Percentiles rank a stretch among this genome's conserved stretches.
Evolutionary conservation across 2,113 vertebrate genomes (phyloP).

Genomic region (Myotis davidii): DNA sequence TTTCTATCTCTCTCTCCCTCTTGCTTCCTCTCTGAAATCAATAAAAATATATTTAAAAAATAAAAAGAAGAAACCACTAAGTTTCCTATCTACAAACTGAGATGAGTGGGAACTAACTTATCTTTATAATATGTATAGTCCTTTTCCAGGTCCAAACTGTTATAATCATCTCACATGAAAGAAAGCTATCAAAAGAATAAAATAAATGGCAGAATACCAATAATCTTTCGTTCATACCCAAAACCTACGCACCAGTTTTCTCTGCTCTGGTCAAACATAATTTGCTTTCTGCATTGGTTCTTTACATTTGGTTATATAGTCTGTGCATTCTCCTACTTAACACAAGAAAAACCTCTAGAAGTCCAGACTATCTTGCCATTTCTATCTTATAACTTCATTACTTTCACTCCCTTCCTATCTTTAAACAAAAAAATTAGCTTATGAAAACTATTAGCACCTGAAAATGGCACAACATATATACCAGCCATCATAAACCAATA

Average conservation of each 20-base stretch:
- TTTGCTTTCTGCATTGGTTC: not conserved
- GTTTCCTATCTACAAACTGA: not conserved
- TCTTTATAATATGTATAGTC: not conserved
- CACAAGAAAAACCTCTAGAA: not conserved
- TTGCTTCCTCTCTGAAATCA: too few relatives aligned
- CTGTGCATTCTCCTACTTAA: not conserved
- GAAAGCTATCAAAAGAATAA: not conserved
- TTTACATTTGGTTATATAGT: not conserved
- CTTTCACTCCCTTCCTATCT: not conserved
- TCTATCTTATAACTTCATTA: not conserved
- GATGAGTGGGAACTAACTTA: not conserved
- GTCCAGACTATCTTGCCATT: not conserved
- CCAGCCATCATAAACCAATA: not conserved
- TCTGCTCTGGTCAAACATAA: not conserved
- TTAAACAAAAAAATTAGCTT: conserved; percentile 13
- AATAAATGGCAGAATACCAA: not conserved
- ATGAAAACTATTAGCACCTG: not conserved
- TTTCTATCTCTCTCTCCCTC: too few relatives aligned
- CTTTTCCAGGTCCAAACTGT: not conserved
- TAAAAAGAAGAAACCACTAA: not conserved
- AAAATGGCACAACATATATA: not conserved
- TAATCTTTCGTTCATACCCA: not conserved
- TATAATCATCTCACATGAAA: not conserved
- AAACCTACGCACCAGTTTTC: not conserved
- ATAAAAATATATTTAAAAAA: too few relatives aligned